A percentile compares a stretch with the other conserved stretches of the same genome.
phyloP scores from a whole-genome alignment of 2,113 vertebrate genomes.

The Corythaeola cristata region DNA sequence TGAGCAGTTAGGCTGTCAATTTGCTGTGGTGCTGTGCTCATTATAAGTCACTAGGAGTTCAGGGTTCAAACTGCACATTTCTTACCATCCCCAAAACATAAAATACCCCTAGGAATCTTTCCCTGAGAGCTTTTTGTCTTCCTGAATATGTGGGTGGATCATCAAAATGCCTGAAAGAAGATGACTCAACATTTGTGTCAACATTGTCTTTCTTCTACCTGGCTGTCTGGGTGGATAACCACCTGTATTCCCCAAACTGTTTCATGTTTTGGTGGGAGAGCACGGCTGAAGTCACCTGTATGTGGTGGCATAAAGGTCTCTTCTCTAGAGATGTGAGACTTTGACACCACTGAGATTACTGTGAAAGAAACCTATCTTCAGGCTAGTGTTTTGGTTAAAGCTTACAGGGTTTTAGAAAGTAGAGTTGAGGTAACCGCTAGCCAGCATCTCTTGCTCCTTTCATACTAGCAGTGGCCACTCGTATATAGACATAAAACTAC shows the following conservation, averaged over 20 bases:
- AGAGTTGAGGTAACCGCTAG: not conserved
- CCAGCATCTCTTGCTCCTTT: not conserved
- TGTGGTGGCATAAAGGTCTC: not conserved
- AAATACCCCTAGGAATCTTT: not conserved
- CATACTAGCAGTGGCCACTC: not conserved
- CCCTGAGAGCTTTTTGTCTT: not conserved
- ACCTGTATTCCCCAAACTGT: not conserved
- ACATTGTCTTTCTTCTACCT: not conserved
- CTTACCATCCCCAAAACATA: not conserved
- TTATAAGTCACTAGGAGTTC: not conserved
- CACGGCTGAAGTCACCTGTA: not conserved
- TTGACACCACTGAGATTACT: not conserved
- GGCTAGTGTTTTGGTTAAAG: not conserved
- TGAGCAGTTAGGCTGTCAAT: not conserved
- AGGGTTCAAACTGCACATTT: not conserved
- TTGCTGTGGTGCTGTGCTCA: not conserved
- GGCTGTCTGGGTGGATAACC: not conserved
- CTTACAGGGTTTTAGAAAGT: not conserved
- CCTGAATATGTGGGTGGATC: not conserved
- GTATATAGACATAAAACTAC: not conserved
- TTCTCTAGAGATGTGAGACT: not conserved
- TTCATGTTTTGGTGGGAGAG: not conserved
- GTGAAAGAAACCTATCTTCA: not conserved
- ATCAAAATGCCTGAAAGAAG: not conserved
- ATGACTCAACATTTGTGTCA: not conserved